phyloP scores from a whole-genome alignment of 92 coral and sea anemone genomes.

The Diadumene lineata region DNA sequence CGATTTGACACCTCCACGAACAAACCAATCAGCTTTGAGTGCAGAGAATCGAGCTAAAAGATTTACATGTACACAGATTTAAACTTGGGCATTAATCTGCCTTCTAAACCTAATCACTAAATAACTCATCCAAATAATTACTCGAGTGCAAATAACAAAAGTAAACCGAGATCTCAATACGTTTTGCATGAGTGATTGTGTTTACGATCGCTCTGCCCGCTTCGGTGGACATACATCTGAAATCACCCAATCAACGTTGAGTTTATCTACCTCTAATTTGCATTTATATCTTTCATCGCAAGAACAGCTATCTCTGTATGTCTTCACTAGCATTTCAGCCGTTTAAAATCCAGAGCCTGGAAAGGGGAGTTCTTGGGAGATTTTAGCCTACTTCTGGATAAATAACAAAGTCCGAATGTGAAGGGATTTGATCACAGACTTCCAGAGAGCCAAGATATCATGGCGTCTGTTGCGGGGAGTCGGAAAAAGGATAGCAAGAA shows the following conservation, averaged over 20 bases:
- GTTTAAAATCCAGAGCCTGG: neutral
- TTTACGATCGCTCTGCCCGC: no score
- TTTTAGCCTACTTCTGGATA: neutral
- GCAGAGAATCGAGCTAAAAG: no score
- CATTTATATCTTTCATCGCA: constrained; percentile 27
- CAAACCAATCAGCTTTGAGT: no score
- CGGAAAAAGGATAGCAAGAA: constrained; percentile 80
- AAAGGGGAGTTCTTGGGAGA: neutral
- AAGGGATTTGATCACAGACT: neutral
- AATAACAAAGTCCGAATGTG: constrained; percentile 11
- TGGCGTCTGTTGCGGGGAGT: constrained; percentile 67
- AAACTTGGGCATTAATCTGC: neutral
- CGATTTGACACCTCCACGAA: no score
- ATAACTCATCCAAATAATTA: constrained; percentile 3
- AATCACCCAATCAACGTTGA: constrained; percentile 25
- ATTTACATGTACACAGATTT: neutral
- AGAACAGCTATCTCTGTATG: neutral
- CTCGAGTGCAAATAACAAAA: neutral
- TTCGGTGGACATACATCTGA: neutral
- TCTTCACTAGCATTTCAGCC: neutral
- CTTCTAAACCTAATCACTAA: neutral
- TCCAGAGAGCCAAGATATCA: constrained; percentile 13
- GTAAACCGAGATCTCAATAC: neutral
- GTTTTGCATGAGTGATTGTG: neutral
- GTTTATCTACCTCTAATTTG: neutral